phyloP scores from a whole-genome alignment of 2,888 invertebrate genomes.

The Lysandra coridon region DNA sequence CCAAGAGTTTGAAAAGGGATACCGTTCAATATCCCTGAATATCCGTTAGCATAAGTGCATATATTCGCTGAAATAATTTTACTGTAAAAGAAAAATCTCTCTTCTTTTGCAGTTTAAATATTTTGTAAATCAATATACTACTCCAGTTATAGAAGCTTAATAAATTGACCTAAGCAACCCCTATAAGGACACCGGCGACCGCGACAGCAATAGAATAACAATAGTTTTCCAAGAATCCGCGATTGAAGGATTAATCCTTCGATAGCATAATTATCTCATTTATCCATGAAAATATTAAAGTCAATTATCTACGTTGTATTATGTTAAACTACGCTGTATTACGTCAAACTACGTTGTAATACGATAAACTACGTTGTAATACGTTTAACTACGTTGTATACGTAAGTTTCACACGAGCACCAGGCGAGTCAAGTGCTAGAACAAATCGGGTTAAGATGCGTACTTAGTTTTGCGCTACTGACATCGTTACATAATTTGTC shows the following conservation, averaged over 20 bases:
- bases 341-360: neutral
- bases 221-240: no score
- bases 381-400: constrained; percentile 1
- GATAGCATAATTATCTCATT: neutral
- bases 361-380: no score
- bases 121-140: neutral
- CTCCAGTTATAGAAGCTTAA: neutral
- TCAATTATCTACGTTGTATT: neutral
- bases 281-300: neutral
- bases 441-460: constrained; percentile 11
- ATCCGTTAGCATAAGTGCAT: neutral
- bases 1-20: constrained; percentile 17
- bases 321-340: neutral
- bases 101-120: neutral
- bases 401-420: neutral
- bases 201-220: no score
- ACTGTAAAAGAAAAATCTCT: neutral
- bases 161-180: neutral
- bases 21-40: neutral
- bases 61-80: neutral
- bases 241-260: no score
- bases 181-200: no score
- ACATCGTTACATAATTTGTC: constrained; percentile 2
- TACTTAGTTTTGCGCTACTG: constrained; percentile 7
- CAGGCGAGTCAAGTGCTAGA: constrained; percentile 7